Evolutionary conservation across 2,888 invertebrate species (phyloP).

Genomic region (Tribolium freemani): DNA sequence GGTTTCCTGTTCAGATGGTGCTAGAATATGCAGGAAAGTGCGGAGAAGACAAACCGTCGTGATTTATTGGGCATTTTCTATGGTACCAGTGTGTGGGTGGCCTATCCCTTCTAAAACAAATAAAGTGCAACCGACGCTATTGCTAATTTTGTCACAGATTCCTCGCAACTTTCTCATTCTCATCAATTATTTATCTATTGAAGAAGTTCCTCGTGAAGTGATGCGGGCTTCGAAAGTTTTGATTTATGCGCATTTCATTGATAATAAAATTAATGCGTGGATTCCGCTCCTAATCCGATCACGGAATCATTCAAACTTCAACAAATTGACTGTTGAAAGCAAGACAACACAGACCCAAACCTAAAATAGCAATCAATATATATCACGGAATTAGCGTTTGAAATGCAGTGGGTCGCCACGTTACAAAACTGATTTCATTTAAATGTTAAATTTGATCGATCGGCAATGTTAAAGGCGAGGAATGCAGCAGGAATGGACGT

Average conservation of each 20-base stretch:
- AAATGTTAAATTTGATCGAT: neutral
- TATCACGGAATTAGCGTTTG: neutral
- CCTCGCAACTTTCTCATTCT: constrained; percentile 22
- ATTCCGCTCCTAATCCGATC: neutral
- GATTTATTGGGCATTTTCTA: constrained; percentile 35
- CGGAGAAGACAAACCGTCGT: constrained; percentile 36
- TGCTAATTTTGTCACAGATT: constrained; percentile 34
- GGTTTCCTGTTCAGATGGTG: constrained; percentile 35
- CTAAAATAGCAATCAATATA: neutral
- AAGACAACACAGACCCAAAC: no score
- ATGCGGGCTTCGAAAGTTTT: constrained; percentile 6
- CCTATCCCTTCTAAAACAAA: constrained; percentile 16
- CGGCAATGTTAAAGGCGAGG: neutral
- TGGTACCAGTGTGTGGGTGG: constrained; percentile 15
- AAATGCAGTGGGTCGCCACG: neutral
- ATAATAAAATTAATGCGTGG: constrained; percentile 21
- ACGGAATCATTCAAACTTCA: neutral
- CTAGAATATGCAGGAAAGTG: constrained; percentile 36
- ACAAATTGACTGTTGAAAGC: no score
- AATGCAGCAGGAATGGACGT: neutral
- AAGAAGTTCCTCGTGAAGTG: neutral
- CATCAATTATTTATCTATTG: constrained; percentile 5
- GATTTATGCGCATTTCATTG: constrained; percentile 18
- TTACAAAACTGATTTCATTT: neutral
- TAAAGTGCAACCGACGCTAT: constrained; percentile 26